Conservation (phyloP, 2,113 vertebrate species). For the Puntigrus tetrazona region DNA sequence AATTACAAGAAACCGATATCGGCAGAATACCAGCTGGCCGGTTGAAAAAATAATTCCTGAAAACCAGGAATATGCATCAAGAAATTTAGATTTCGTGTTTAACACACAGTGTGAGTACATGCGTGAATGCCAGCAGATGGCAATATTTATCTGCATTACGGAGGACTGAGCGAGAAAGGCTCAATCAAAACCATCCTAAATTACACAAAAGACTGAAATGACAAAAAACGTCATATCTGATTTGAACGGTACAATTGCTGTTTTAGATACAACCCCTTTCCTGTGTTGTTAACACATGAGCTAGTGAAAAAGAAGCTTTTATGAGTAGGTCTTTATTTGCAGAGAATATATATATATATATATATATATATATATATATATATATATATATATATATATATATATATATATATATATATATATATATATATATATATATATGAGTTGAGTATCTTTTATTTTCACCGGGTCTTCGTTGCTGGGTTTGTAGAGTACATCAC, state of each 20-base stretch:
- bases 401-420: too few species aligned
- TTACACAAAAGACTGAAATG: constrained; percentile 17
- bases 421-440: too few species aligned
- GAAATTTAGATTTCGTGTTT: background rate
- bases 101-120: background rate
- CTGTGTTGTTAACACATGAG: background rate
- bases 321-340: background rate
- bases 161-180: background rate
- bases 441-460: background rate
- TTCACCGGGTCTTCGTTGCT: background rate
- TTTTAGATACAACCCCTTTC: background rate
- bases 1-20: too few species aligned
- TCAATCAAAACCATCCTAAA: background rate
- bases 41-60: too few species aligned
- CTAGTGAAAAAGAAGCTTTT: background rate
- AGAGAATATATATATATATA: too few species aligned
- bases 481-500: background rate
- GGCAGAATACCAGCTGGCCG: too few species aligned
- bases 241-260: background rate
- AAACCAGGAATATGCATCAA: background rate
- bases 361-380: too few species aligned
- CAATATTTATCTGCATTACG: constrained; percentile 32
- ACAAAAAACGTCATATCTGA: background rate
- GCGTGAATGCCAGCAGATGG: constrained; percentile 23
- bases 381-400: too few species aligned